Evolutionary conservation across 2,113 vertebrate species (phyloP).

Genomic region (Spea multiplicata): DNA sequence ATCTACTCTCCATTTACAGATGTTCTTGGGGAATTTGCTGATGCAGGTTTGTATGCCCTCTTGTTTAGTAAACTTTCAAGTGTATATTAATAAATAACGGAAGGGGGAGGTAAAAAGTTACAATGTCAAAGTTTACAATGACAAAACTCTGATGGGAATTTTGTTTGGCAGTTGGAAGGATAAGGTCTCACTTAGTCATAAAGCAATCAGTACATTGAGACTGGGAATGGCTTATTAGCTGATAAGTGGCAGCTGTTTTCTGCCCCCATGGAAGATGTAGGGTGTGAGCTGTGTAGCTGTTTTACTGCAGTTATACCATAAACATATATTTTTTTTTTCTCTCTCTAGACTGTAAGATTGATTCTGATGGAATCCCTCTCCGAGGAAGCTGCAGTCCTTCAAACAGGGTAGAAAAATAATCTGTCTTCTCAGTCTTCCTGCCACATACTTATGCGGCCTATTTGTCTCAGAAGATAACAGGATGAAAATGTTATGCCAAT

Average conservation of each 20-base stretch:
- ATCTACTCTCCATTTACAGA: background rate
- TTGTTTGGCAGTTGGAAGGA: no score
- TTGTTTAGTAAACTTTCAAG: no score
- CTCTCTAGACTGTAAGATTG: background rate
- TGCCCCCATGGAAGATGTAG: no score
- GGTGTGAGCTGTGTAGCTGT: no score
- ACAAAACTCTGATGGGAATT: no score
- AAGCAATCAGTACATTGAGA: no score
- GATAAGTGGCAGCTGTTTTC: background rate
- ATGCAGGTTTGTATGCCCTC: slow-evolving; percentile 2
- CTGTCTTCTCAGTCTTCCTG: background rate
- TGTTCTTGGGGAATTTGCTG: background rate
- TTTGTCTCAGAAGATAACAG: background rate
- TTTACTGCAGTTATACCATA: background rate
- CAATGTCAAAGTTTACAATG: no score
- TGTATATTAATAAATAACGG: no score
- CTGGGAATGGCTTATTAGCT: background rate
- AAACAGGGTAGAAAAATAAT: slow-evolving; percentile 22
- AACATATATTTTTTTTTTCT: background rate
- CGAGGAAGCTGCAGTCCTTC: slow-evolving; percentile 10
- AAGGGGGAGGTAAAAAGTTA: no score
- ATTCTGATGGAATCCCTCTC: slow-evolving; percentile 12
- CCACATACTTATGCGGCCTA: background rate
- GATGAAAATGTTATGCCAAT: no score
- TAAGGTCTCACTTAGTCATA: no score